Evolutionary conservation across 2,888 invertebrate species (phyloP).

Genomic region (Drosophila flavopinicola): DNA sequence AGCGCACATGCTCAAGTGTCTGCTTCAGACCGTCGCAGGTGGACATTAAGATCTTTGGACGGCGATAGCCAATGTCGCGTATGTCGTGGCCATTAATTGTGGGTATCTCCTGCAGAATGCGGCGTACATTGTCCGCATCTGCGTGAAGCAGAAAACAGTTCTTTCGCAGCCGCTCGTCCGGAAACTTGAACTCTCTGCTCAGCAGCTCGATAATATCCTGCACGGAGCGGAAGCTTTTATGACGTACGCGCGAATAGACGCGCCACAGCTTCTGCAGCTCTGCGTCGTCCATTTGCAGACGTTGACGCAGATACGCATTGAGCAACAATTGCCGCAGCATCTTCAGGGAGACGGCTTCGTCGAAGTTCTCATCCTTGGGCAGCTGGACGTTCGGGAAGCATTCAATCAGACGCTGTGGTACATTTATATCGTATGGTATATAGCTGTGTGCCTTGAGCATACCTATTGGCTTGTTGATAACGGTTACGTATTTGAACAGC

Average conservation of each 20-base stretch:
- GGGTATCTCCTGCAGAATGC: slow-evolving; percentile 86
- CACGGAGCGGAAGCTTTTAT: slow-evolving; percentile 85
- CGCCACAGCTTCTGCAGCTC: slow-evolving; percentile 82
- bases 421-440: slow-evolving; percentile 83
- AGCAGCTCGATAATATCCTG: slow-evolving; percentile 86
- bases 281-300: slow-evolving; percentile 82
- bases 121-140: slow-evolving; percentile 86
- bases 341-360: slow-evolving; percentile 74
- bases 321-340: slow-evolving; percentile 78
- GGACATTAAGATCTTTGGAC: slow-evolving; percentile 88
- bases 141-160: slow-evolving; percentile 87
- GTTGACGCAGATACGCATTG: slow-evolving; percentile 82
- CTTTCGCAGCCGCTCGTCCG: slow-evolving; percentile 85
- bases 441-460: slow-evolving; percentile 83
- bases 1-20: slow-evolving; percentile 86
- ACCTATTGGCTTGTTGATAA: slow-evolving; percentile 80
- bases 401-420: slow-evolving; percentile 80
- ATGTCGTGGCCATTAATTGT: slow-evolving; percentile 86
- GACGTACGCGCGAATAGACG: slow-evolving; percentile 80
- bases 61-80: slow-evolving; percentile 85
- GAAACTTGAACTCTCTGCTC: slow-evolving; percentile 86
- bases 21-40: slow-evolving; percentile 86
- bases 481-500: slow-evolving; percentile 82
- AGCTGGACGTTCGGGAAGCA: slow-evolving; percentile 69
- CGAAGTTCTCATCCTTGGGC: slow-evolving; percentile 24